Base-by-base conservation (phyloP, 2,113 vertebrate species). In the Gymnobelideus leadbeateri region DNA sequence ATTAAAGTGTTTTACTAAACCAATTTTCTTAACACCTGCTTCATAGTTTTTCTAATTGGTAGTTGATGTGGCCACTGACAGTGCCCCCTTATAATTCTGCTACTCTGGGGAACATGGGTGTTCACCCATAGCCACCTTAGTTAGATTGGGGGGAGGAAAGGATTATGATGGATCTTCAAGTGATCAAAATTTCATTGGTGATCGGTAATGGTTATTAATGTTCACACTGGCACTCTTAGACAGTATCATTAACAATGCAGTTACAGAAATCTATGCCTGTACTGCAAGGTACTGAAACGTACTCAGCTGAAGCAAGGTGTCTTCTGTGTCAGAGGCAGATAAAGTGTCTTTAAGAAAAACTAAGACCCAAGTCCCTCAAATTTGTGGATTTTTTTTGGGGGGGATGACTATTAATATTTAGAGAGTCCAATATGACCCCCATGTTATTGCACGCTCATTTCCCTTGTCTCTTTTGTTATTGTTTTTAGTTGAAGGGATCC, bases 11-110 rank as follows among this genome's bases (percentile, higher is more conserved):
- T 54, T 26, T 53, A 92, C 37, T 43, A 0, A 95, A 57, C 49
- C 95, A 93, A n/a, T 51, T 96, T 55, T 77, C 53, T 94, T 93
- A 19, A 49, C 53, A 90, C 89, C 46, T 90, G 89, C 47, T 90
- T 51, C 46, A 50, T 49, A 90, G 89, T 51, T 90, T 90, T 84
- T 43, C 89, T 90, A 47, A 90, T 50, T 90, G 89, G 89, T 49
- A 50, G 47, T 90, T 90, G 89, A 49, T 90, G 26, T 50, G 46
- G 68, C 47, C 89, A 49, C 89, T 90, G 89, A 90, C 89, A 90
- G 47, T 90, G 16, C 89, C 89, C 89, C 49, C 28, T 49, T 50
- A 50, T 90, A 90, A 25, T 51, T 84, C 68, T 84, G n/a, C 68
- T 84, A 12, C 89, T 90, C 28, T 51, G 49, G 89, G 12, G 46